phyloP scores from a whole-genome alignment of 2,888 invertebrate genomes.

The Oscheius myriophilus region DNA sequence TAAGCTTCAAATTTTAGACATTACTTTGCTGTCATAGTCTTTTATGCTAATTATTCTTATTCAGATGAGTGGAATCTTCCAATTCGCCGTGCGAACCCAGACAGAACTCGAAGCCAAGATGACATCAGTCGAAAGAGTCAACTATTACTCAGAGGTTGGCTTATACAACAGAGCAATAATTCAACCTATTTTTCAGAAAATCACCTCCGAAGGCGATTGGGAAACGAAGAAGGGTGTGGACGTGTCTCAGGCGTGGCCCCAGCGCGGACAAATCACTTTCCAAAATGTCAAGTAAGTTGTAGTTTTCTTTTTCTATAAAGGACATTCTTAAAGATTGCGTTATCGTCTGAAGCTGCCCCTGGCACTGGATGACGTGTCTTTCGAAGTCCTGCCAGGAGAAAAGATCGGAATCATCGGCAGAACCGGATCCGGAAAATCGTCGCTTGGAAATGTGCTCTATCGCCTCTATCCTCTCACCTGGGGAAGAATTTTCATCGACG shows the following conservation, averaged over 20 bases:
- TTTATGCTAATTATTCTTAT: background rate
- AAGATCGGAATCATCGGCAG: slow-evolving; percentile 77
- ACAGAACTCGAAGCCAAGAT: slow-evolving; percentile 87
- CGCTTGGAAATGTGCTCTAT: slow-evolving; percentile 76
- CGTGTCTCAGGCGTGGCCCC: slow-evolving; percentile 73
- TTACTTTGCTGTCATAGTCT: too few species aligned
- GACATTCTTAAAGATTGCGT: slow-evolving; percentile 69
- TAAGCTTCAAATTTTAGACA: slow-evolving; percentile 47
- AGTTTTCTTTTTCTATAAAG: background rate
- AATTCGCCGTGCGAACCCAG: slow-evolving; percentile 82
- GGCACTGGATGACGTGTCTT: slow-evolving; percentile 76
- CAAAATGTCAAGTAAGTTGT: slow-evolving; percentile 72
- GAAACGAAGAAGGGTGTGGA: slow-evolving; percentile 45
- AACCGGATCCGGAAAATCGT: slow-evolving; percentile 77
- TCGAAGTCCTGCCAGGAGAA: slow-evolving; percentile 75
- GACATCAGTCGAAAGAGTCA: slow-evolving; percentile 70
- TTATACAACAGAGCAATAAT: background rate
- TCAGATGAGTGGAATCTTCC: slow-evolving; percentile 77
- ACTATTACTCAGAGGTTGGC: slow-evolving; percentile 68
- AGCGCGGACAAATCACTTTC: slow-evolving; percentile 74
- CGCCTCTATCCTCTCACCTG: slow-evolving; percentile 75
- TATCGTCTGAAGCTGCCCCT: slow-evolving; percentile 73
- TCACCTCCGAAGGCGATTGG: slow-evolving; percentile 58
- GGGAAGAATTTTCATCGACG: slow-evolving; percentile 63
- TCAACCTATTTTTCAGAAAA: slow-evolving; percentile 48